Base-by-base conservation (phyloP, 2,113 vertebrate genomes). In the Nothobranchius furzeri region DNA sequence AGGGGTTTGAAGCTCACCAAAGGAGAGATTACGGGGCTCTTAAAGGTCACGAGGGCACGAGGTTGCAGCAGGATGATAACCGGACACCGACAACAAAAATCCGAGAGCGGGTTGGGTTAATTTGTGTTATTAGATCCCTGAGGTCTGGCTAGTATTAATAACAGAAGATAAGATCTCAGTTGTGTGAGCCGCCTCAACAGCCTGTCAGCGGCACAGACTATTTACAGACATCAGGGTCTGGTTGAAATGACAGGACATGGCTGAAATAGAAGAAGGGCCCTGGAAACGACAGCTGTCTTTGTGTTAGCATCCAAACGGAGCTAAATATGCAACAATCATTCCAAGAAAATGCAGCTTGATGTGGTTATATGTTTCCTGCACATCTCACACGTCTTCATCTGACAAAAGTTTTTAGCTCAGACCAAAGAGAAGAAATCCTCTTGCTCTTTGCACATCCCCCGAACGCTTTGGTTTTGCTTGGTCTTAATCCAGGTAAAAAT, bases 261-360 rank as follows among this genome's bases (percentile, higher is more conserved):
- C 75, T 9, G 73, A 91, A 86, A 89, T 85, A 90, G 85, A 78
- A 90, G 85, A 79, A 75, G 55, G 56, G 68, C 76, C 75, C 58
- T 59, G 71, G 80, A 72, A 86, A 86, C 85, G 85, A 81, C 90
- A 91, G 88, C 90, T 90, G 90, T 81, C 84, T 88, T 84, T 87
- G 86, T 87, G 81, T 78, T 47, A 60, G 73, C 64, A 60, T 71
- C 43, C 54, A 73, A 76, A 69, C 63, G 2, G 48, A 48, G 75
- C 86, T 89, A 84, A 82, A 89, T 83, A 88, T 43, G 56, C 11
- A 55, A 85, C 84, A 89, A 88, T 90, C 73, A 83, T 60, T 64
- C 71, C 70, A 78, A 86, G 82, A 78, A 79, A 78, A 71, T 47
- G 48, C 63, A 66, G 15, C 61, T 50, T 45, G 54, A 11, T 4